Evolutionary conservation across 2,888 invertebrate genomes (phyloP).

Genomic region (Epirrhoe tristata): DNA sequence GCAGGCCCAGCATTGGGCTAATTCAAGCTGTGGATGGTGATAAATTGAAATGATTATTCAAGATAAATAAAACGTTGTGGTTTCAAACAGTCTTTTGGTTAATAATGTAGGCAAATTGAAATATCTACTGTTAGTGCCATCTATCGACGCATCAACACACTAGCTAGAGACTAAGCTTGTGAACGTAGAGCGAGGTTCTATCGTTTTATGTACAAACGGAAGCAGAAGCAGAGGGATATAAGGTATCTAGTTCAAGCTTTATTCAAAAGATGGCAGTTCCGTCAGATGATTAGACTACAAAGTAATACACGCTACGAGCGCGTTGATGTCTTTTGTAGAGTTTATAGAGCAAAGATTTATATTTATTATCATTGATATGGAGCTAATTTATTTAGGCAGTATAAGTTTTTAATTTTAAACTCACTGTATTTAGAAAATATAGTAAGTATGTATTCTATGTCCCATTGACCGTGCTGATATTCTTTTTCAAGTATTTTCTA

Average conservation of each 20-base stretch:
- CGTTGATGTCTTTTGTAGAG: constrained; percentile 63
- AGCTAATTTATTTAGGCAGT: no score
- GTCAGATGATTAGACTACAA: background rate
- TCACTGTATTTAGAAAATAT: no score
- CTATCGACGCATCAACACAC: constrained; percentile 1
- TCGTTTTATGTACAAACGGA: background rate
- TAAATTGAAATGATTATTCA: no score
- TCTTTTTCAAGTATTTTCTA: no score
- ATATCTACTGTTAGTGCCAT: constrained; percentile 5
- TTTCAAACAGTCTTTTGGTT: background rate
- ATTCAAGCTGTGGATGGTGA: no score
- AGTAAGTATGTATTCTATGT: no score
- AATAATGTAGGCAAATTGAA: background rate
- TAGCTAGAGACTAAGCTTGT: background rate
- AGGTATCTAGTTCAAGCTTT: constrained; percentile 1
- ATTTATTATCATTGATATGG: no score
- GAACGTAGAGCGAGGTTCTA: background rate
- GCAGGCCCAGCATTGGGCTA: no score
- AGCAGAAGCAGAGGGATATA: background rate
- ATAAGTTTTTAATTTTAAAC: no score
- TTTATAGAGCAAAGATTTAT: constrained; percentile 17
- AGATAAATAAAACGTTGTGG: no score
- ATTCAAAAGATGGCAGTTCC: constrained; percentile 20
- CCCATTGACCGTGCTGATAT: no score
- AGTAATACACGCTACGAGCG: constrained; percentile 22